Percentiles rank a stretch among this genome's conserved stretches.
phyloP scores from a whole-genome alignment of 1,140 invertebrate genomes.

The Eueides isabella region DNA sequence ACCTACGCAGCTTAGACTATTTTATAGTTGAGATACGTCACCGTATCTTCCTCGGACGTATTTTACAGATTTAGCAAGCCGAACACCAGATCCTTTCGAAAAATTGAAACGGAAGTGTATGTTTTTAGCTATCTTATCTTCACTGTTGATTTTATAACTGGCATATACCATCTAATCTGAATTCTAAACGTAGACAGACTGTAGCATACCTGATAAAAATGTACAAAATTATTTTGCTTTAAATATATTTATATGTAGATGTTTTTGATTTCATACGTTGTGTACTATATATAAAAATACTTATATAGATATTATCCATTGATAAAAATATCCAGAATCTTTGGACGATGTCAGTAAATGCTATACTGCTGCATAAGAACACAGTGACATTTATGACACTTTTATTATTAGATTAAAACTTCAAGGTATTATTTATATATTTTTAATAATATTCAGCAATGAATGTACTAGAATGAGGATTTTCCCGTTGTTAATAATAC shows the following conservation, averaged over 20 bases:
- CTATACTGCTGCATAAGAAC: too few species aligned
- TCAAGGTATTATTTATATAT: background rate
- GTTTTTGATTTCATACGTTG: too few species aligned
- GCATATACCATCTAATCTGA: background rate
- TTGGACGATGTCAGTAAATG: too few species aligned
- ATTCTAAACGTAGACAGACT: background rate
- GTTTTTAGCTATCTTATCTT: conserved; percentile 17
- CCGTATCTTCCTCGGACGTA: conserved; percentile 7
- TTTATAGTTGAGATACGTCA: conserved; percentile 7
- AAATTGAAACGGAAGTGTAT: conserved; percentile 26
- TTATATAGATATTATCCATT: too few species aligned
- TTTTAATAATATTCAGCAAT: background rate
- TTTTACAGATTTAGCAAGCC: conserved; percentile 18
- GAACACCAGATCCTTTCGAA: conserved; percentile 17
- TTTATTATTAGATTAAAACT: too few species aligned
- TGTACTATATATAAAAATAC: too few species aligned
- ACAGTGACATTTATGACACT: too few species aligned
- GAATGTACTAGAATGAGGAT: background rate
- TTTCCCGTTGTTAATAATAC: conserved; percentile 12
- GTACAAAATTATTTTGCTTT: too few species aligned
- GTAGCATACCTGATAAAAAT: background rate
- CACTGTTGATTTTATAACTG: conserved; percentile 1
- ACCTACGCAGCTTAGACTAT: background rate
- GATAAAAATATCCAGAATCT: too few species aligned
- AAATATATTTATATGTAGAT: too few species aligned